Conservation (phyloP, 2,888 invertebrate genomes). For the Andrena chrysosceles region DNA sequence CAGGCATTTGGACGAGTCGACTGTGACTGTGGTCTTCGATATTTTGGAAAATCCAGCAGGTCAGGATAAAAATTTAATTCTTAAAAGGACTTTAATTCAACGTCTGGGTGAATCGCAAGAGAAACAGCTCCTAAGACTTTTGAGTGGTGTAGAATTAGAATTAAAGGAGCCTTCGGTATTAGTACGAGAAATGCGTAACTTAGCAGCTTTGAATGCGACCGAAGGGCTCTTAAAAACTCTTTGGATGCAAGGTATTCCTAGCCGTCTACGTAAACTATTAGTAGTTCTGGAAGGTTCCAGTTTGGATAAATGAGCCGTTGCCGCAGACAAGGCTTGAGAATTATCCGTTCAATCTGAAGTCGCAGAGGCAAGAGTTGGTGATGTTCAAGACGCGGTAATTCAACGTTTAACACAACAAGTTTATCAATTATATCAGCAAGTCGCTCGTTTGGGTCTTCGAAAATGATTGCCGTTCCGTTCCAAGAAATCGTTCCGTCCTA, state of each 20-base stretch:
- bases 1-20: not conserved
- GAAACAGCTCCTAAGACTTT: not conserved
- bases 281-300: no score
- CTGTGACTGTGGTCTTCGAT: not conserved
- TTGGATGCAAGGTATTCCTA: conserved; percentile 18
- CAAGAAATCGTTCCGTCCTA: no score
- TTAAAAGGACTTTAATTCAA: not conserved
- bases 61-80: not conserved
- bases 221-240: not conserved
- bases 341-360: no score
- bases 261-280: no score
- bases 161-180: conserved; percentile 11
- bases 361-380: no score
- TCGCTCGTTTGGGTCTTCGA: no score
- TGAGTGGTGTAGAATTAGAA: not conserved
- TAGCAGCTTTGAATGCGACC: not conserved
- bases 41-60: not conserved
- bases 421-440: no score
- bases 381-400: no score
- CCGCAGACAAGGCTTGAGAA: no score
- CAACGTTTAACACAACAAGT: no score
- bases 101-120: conserved; percentile 2
- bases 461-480: no score
- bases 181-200: conserved; percentile 10
- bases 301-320: no score